Evolutionary conservation across 2,888 invertebrate species (phyloP).

Genomic region (Cancer borealis): DNA sequence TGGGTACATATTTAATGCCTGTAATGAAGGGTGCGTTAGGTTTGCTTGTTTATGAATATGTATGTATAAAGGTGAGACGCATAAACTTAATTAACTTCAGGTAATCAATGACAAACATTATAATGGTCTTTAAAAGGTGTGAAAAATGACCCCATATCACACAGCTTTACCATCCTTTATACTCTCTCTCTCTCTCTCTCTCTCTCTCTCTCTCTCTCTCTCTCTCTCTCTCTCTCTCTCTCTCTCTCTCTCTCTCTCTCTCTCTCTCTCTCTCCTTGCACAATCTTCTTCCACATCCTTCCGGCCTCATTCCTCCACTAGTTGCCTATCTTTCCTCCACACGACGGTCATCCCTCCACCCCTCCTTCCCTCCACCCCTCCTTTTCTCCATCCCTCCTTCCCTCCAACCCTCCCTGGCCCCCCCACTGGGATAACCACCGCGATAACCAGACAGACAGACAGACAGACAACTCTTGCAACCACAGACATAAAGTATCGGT

Average conservation of each 20-base stretch:
- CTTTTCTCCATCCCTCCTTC: background rate
- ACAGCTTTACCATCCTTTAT: no score
- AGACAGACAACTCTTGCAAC: background rate
- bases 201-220: background rate
- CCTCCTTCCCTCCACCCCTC: background rate
- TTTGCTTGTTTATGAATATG: background rate
- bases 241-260: slow-evolving; percentile 42
- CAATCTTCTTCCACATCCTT: no score
- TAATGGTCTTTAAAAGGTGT: no score
- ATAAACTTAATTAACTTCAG: no score
- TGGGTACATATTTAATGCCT: background rate
- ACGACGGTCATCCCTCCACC: no score
- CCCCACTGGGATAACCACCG: background rate
- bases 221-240: background rate
- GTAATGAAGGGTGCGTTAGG: no score
- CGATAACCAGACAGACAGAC: background rate
- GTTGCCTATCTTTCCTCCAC: background rate
- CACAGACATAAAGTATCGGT: background rate
- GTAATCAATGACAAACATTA: no score
- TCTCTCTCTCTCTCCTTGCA: background rate
- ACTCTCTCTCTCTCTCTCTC: background rate
- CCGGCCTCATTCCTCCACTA: background rate
- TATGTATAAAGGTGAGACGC: background rate
- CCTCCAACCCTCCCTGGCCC: background rate
- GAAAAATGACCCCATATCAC: no score